These are phyloP conservation scores for Oryzias javanicus DNA, from an alignment of 2,113 vertebrate genomes.

Conservation along the genomic window DNA sequence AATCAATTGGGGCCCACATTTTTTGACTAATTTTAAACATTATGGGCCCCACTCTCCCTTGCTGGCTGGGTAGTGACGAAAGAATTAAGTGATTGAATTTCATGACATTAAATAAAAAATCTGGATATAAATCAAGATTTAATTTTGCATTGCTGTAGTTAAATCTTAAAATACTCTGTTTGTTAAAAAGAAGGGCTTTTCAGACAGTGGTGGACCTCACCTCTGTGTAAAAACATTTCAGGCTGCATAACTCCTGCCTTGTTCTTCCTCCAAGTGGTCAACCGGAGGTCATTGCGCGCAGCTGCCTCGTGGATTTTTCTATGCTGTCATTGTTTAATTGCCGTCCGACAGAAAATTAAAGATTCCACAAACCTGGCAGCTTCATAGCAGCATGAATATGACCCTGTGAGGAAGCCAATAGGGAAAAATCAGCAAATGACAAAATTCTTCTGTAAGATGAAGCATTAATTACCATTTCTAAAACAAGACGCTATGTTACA, in stretches of 20 bases:
- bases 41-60: too few relatives aligned
- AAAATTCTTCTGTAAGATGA: slow-evolving; percentile 84
- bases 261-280: slow-evolving; percentile 63
- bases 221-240: slow-evolving; percentile 9
- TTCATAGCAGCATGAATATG: slow-evolving; percentile 75
- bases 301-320: slow-evolving; percentile 48
- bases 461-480: slow-evolving; percentile 91
- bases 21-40: too few relatives aligned
- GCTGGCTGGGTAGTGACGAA: too few relatives aligned
- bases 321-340: slow-evolving; percentile 58
- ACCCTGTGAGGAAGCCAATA: slow-evolving; percentile 75
- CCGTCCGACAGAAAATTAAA: slow-evolving; percentile 56
- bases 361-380: slow-evolving; percentile 64
- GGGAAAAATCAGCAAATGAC: slow-evolving; percentile 65
- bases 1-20: too few relatives aligned
- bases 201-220: slow-evolving; percentile 8
- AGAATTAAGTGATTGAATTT: too few relatives aligned
- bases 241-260: slow-evolving; percentile 64
- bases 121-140: slow-evolving; percentile 17
- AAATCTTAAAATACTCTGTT: slow-evolving; percentile 55
- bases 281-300: slow-evolving; percentile 63
- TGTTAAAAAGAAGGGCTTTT: slow-evolving; percentile 63
- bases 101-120: too few relatives aligned
- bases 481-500: slow-evolving; percentile 80
- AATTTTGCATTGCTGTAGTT: slow-evolving; percentile 32